Base-by-base conservation (phyloP, 2,113 vertebrate species). In the Mesitornis unicolor region DNA sequence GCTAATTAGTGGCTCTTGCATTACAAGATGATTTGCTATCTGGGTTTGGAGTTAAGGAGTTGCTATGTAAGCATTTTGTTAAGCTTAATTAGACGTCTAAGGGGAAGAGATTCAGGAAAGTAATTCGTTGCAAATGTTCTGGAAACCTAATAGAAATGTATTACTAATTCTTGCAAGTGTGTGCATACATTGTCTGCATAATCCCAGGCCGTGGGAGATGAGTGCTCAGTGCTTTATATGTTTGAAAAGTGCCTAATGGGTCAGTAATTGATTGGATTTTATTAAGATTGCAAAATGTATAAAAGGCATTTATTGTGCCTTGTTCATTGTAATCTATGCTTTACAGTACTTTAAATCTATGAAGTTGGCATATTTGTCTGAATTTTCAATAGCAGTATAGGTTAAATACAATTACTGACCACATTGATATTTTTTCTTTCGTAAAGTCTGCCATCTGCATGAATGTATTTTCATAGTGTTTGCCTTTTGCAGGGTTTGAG, bases 401-500 rank as follows among this genome's bases (percentile, higher is more conserved):
- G 6, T 78, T 85, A 67, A 76, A 51, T 68, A 16, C 61, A 88
- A 29, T 95, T 95, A 91, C 90, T 96, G 94, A 84, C 86, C 68
- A 16, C 69, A 33, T 38, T 3, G 5, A 14, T 43, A 8, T 16
- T 77, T 90, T 82, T 85, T 70, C 57, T 95, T 61, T 64, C 10
- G 2, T 38, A 76, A 64, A 80, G 14, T 71, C 54, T 87, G 33
- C 71, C 14, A 40, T 61, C n/a, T 69, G 16, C 45, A 28, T 73
- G 47, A 35, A 92, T 69, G 50, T 90, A 57, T 95, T 96, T 51
- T 95, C 47, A 85, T 83, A 43, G 56, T 94, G 45, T 95, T 96
- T 97, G 57, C 82, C 26, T 97, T 54, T 97, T 98, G 61, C 96
- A 99, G 99, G 99, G 99, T 94, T 98, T 99, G 98, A 99, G 99